A percentile compares a stretch with the other conserved stretches of the same genome.
Conservation (phyloP, 2,797 vertebrate genomes). For the Geotria australis region DNA sequence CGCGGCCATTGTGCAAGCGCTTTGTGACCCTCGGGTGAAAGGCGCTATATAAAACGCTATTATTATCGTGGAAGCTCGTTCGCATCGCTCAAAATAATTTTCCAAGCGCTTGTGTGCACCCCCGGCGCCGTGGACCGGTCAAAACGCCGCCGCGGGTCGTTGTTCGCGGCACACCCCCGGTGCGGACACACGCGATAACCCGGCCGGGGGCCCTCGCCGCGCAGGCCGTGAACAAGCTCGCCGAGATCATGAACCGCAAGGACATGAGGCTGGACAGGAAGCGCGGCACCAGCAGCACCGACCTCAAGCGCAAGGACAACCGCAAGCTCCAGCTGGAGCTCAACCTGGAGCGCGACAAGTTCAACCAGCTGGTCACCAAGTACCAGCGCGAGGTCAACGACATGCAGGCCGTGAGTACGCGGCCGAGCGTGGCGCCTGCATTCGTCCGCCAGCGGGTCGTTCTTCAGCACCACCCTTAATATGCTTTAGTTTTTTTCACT, state of each 20-base stretch:
- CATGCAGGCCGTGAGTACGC: conserved; percentile 53
- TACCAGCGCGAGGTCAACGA: conserved; percentile 73
- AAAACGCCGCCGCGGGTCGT: too few species aligned
- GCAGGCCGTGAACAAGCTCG: conserved; percentile 92
- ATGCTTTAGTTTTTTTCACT: too few species aligned
- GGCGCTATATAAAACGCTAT: too few species aligned
- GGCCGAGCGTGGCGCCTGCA: too few species aligned
- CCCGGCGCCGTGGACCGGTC: background rate
- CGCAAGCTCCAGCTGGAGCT: conserved; percentile 81
- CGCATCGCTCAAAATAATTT: too few species aligned
- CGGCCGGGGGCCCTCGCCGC: conserved; percentile 1
- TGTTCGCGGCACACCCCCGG: too few species aligned
- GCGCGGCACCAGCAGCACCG: conserved; percentile 62
- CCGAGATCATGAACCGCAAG: conserved; percentile 96
- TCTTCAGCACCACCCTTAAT: too few species aligned
- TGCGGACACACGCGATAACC: too few species aligned
- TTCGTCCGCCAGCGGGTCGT: too few species aligned
- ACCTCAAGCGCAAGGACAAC: conserved; percentile 92
- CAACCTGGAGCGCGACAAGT: conserved; percentile 96
- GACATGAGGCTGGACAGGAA: conserved; percentile 96
- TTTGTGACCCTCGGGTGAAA: too few species aligned
- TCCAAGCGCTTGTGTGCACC: background rate
- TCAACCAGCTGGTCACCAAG: conserved; percentile 83
- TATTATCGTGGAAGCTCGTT: too few species aligned
- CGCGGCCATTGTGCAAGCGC: too few species aligned